Conservation (phyloP, 2,113 vertebrate genomes). For the Lates calcarifer region DNA sequence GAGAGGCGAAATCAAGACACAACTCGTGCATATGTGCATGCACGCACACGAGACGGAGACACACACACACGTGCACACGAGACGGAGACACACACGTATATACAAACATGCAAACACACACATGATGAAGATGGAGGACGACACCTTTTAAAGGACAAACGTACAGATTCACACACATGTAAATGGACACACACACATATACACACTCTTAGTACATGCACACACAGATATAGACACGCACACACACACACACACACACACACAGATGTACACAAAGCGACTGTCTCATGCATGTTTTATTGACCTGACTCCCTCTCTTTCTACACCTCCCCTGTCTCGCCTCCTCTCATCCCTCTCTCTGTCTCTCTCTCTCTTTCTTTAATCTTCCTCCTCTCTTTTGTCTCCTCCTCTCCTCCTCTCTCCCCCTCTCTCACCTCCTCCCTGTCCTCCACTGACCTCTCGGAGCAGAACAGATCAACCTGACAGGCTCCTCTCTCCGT, state of each 20-base stretch:
- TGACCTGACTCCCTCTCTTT: slow-evolving; percentile 45
- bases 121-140: no score
- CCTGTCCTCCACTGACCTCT: slow-evolving; percentile 51
- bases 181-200: neutral
- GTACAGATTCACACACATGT: neutral
- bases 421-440: neutral
- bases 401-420: neutral
- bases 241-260: slow-evolving; percentile 29
- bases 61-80: slow-evolving; percentile 10
- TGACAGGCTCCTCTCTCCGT: slow-evolving; percentile 5
- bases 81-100: neutral
- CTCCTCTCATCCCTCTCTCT: neutral
- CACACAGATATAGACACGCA: slow-evolving; percentile 1
- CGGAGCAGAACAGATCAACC: slow-evolving; percentile 20
- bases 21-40: neutral
- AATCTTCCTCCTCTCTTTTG: neutral
- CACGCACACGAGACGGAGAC: neutral
- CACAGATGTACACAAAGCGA: slow-evolving; percentile 22
- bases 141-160: slow-evolving; percentile 7
- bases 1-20: neutral
- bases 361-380: neutral
- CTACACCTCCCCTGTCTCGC: slow-evolving; percentile 45
- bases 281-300: slow-evolving; percentile 72
- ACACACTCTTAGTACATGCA: neutral
- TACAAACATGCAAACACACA: no score